A percentile compares a stretch with the other conserved stretches of the same genome.
Evolutionary conservation across 2,888 invertebrate species (phyloP).

Genomic region (Thereva unica): DNA sequence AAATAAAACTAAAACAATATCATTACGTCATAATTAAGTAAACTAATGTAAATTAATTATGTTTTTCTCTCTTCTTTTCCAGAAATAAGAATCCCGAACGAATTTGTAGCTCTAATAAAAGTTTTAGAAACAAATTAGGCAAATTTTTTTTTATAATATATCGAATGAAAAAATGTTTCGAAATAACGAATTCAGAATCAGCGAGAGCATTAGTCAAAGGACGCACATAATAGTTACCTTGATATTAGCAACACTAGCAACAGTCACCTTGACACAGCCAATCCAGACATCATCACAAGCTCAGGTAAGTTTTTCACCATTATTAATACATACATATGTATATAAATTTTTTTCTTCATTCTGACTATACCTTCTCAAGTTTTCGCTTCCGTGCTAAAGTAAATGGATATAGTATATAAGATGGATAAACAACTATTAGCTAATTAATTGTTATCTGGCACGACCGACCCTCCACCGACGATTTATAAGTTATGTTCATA

Average conservation of each 20-base stretch:
- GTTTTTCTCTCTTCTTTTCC: slow-evolving; percentile 5
- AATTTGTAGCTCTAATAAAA: slow-evolving; percentile 23
- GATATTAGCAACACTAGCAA: slow-evolving; percentile 35
- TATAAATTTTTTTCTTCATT: slow-evolving; percentile 1
- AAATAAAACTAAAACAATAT: too few species aligned
- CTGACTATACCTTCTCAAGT: not conserved
- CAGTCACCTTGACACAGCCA: slow-evolving; percentile 34
- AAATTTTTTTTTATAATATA: not conserved
- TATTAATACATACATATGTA: too few species aligned
- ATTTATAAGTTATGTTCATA: too few species aligned
- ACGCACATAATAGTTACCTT: slow-evolving; percentile 36
- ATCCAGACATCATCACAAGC: slow-evolving; percentile 44
- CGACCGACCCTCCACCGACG: too few species aligned
- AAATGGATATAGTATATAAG: too few species aligned
- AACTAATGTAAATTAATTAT: slow-evolving; percentile 1
- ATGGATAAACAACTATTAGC: too few species aligned
- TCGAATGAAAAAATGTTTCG: slow-evolving; percentile 39
- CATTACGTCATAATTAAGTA: too few species aligned
- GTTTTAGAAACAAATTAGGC: slow-evolving; percentile 5
- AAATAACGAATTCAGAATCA: slow-evolving; percentile 20
- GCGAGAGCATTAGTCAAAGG: slow-evolving; percentile 2
- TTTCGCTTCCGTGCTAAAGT: too few species aligned
- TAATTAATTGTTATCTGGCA: too few species aligned
- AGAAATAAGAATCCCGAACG: slow-evolving; percentile 23
- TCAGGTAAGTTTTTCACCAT: slow-evolving; percentile 41